A percentile compares a stretch with the other conserved stretches of the same genome.
phyloP scores from a whole-genome alignment of 2,888 invertebrate genomes.

The Electrophaes corylata region DNA sequence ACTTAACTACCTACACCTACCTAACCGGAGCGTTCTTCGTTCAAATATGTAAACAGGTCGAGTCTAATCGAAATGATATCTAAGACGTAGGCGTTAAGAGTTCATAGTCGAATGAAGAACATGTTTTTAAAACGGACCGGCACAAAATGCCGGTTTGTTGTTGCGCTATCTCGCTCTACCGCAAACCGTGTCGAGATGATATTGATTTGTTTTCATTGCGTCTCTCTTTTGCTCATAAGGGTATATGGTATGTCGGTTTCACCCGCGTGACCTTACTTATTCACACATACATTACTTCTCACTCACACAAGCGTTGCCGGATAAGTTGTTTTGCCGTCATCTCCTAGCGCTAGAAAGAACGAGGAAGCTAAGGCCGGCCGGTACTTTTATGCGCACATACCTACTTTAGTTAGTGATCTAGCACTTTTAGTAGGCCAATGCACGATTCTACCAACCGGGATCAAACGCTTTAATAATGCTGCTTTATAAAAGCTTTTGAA shows the following conservation, averaged over 20 bases:
- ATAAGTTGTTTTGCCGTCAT: conserved; percentile 80
- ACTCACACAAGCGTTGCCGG: conserved; percentile 55
- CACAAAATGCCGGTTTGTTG: conserved; percentile 81
- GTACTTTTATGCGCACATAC: conserved; percentile 49
- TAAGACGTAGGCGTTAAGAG: conserved; percentile 49
- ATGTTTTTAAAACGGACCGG: conserved; percentile 58
- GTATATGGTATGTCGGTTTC: conserved; percentile 67
- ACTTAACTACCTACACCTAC: background rate
- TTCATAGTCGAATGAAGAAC: conserved; percentile 47
- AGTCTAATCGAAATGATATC: conserved; percentile 44
- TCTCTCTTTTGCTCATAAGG: conserved; percentile 72
- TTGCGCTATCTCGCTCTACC: conserved; percentile 77
- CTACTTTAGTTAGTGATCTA: conserved; percentile 42
- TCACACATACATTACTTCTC: conserved; percentile 60
- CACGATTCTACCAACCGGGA: conserved; percentile 20
- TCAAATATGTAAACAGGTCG: conserved; percentile 54
- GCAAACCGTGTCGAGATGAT: conserved; percentile 73
- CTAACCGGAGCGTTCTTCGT: conserved; percentile 44
- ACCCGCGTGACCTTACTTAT: conserved; percentile 75
- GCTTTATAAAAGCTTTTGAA: background rate
- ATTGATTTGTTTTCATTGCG: conserved; percentile 85
- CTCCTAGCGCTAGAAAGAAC: conserved; percentile 66
- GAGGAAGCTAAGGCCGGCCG: conserved; percentile 62
- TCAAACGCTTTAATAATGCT: background rate
- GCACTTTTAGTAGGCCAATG: conserved; percentile 48